Evolutionary conservation across 92 coral and sea anemone species (phyloP), one percentile per base, ranked within the genome.

Genomic region (Porites lobata): DNA sequence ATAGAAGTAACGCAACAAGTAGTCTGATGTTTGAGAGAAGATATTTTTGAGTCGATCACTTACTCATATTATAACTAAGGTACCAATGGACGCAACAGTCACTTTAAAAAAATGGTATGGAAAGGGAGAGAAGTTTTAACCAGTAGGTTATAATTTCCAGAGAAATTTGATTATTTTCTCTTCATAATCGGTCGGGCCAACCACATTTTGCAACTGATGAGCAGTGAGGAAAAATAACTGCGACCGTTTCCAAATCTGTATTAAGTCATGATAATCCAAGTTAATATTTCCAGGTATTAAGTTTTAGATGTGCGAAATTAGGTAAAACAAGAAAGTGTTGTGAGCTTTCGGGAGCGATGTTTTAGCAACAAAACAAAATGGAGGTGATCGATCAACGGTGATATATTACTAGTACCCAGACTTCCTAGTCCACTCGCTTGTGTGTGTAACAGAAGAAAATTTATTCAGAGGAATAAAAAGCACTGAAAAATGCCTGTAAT

Each of bases 1-100:
- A 9, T 38, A 22, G 47, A n/a, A 69, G 86, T 82, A 82, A 82
- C 86, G 86, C 86, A 82, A 82, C 74, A 24, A 81, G 51, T 56
- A 12, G 53, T 38, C 47, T 4, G 47, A 38, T 6, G 47, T 19
- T 14, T 80, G 14, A 38, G 17, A 29, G 13, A 65, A 65, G 24
- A 50, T 68, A 26, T 24, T 32, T 57, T 26, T 17, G 77, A 54
- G 56, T 56, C 17, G 15, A 10, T 56, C 15, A 56, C 26, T 1
- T 9, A 78, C 82, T 69, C 29, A 24, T 10, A 21, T 5, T 58
- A 2, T 26, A 22, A 65, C 51, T 29, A 29, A 54, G 18, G 7
- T 26, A 57, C 8, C 78, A 14, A 19, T 18, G 22, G 57, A n/a
- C 26, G 14, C 38, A 32, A 2, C 2, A 6, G 12, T 63, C 52